A percentile compares a stretch with the other conserved stretches of the same genome.
Evolutionary conservation across 2,113 vertebrate species (phyloP).

Genomic region (Shinisaurus crocodilurus): DNA sequence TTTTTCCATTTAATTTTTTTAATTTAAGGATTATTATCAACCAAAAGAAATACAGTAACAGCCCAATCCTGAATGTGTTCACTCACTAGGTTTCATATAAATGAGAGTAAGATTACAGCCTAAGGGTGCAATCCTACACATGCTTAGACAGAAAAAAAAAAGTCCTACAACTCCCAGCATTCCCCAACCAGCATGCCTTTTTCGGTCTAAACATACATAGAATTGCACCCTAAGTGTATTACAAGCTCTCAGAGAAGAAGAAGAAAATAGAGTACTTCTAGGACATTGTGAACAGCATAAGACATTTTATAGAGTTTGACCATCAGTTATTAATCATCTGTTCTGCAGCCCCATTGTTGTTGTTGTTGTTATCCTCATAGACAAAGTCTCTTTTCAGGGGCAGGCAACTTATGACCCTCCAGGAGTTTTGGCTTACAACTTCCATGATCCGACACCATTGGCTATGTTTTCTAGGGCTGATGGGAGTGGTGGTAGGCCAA

Average conservation of each 20-base stretch:
- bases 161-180: background rate
- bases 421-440: too few relatives aligned
- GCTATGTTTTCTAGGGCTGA: too few relatives aligned
- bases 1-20: background rate
- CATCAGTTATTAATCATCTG: background rate
- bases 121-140: background rate
- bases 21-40: background rate
- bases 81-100: background rate
- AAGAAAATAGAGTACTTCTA: background rate
- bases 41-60: background rate
- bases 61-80: background rate
- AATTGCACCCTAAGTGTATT: background rate
- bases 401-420: too few relatives aligned
- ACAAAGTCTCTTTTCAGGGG: background rate
- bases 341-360: background rate
- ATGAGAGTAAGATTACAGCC: background rate
- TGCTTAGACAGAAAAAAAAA: background rate
- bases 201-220: too few relatives aligned
- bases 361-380: background rate
- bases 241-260: background rate
- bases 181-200: too few relatives aligned
- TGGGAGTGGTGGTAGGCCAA: too few relatives aligned
- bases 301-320: background rate
- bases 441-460: too few relatives aligned
- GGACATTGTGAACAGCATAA: background rate